phyloP scores from a whole-genome alignment of 2,888 invertebrate species.

The Aleiodes leptofemur region DNA sequence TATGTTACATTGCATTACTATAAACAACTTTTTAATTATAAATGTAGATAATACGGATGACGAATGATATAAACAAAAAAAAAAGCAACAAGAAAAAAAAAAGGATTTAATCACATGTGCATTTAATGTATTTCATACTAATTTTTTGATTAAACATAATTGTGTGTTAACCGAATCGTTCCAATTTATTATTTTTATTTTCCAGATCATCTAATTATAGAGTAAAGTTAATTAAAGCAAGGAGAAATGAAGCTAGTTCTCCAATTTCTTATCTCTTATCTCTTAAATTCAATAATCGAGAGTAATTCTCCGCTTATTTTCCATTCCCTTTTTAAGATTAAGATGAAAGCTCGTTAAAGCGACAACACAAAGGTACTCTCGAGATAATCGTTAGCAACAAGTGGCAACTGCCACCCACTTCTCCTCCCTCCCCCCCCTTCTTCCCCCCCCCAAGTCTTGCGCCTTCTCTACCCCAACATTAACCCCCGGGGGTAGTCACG shows the following conservation, averaged over 20 bases:
- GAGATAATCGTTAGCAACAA: constrained; percentile 58
- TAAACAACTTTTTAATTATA: constrained; percentile 71
- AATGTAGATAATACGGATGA: constrained; percentile 69
- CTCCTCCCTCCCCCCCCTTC: not conserved
- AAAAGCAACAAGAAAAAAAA: constrained; percentile 48
- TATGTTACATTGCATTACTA: constrained; percentile 69
- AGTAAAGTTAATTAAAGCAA: constrained; percentile 3
- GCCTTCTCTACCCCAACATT: not conserved
- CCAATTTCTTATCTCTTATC: too few species aligned
- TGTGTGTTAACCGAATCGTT: constrained; percentile 71
- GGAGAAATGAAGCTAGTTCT: too few species aligned
- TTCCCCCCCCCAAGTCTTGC: not conserved
- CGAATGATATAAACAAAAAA: constrained; percentile 57
- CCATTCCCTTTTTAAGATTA: constrained; percentile 16
- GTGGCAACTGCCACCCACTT: constrained; percentile 55
- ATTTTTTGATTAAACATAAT: constrained; percentile 75
- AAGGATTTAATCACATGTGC: constrained; percentile 74
- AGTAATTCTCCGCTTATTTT: constrained; percentile 45
- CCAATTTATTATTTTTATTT: constrained; percentile 63
- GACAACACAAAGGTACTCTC: not conserved
- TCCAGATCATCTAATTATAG: constrained; percentile 57
- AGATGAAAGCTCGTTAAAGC: constrained; percentile 12
- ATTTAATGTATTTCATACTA: constrained; percentile 76
- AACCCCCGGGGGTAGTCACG: not conserved
- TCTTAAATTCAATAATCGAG: too few species aligned